Evolutionary conservation across 1,140 invertebrate genomes (phyloP).

Genomic region (Daktulosphaira vitifoliae): DNA sequence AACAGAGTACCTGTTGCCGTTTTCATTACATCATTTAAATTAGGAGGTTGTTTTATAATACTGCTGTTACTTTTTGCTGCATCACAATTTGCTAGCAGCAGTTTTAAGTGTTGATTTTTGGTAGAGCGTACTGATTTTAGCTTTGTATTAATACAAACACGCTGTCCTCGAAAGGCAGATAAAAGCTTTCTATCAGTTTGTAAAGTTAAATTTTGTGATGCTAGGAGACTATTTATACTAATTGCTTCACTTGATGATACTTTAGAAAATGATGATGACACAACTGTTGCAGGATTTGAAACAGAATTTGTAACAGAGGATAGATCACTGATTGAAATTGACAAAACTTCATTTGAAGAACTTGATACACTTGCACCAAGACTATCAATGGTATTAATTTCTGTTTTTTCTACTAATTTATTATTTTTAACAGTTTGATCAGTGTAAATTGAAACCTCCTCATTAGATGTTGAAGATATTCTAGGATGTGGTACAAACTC

Average conservation of each 20-base stretch:
- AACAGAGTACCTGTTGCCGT: background rate
- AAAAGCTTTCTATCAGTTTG: no score
- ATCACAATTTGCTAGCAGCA: background rate
- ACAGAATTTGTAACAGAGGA: background rate
- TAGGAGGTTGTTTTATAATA: background rate
- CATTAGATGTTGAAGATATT: no score
- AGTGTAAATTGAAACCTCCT: no score
- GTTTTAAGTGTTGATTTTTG: background rate
- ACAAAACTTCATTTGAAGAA: no score
- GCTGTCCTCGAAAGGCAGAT: background rate
- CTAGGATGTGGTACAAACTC: no score
- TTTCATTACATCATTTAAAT: background rate
- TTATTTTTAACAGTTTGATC: no score
- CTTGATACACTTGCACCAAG: background rate
- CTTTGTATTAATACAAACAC: background rate
- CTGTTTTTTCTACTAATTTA: no score
- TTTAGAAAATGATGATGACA: background rate
- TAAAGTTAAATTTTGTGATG: background rate
- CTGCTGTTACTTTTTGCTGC: background rate
- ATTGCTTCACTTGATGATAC: background rate
- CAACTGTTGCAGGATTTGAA: background rate
- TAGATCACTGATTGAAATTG: background rate
- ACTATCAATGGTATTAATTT: no score
- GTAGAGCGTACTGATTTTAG: background rate
- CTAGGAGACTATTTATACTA: background rate